A percentile compares a stretch with the other conserved stretches of the same genome.
Evolutionary conservation across 2,888 invertebrate genomes (phyloP).

Genomic region (Phyllotreta cruciferae): DNA sequence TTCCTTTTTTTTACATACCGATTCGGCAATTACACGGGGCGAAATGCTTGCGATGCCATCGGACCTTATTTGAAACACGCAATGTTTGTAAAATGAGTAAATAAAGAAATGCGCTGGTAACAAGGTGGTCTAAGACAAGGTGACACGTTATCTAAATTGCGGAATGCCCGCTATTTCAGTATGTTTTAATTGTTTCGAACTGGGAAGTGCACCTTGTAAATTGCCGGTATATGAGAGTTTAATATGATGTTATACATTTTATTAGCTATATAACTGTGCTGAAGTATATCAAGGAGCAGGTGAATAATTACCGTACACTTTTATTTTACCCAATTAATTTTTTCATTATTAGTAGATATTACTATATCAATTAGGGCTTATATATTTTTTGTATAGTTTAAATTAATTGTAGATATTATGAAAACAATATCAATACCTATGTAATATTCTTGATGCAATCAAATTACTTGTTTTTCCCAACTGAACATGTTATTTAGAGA

Average conservation of each 20-base stretch:
- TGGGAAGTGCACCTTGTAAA: slow-evolving; percentile 16
- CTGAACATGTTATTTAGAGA: not conserved
- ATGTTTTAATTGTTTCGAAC: slow-evolving; percentile 20
- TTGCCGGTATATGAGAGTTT: slow-evolving; percentile 12
- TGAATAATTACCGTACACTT: not conserved
- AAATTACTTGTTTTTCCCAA: not conserved
- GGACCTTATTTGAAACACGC: slow-evolving; percentile 21
- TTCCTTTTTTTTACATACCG: slow-evolving; percentile 12
- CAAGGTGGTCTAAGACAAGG: slow-evolving; percentile 20
- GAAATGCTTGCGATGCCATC: slow-evolving; percentile 26
- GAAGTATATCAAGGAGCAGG: not conserved
- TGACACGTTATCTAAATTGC: slow-evolving; percentile 15
- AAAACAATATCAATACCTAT: too few relatives aligned
- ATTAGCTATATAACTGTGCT: slow-evolving; percentile 3
- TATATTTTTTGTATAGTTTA: too few relatives aligned
- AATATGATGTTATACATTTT: slow-evolving; percentile 13
- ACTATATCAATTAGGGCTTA: too few relatives aligned
- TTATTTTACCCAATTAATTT: too few relatives aligned
- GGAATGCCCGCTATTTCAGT: slow-evolving; percentile 7
- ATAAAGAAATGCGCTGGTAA: slow-evolving; percentile 20
- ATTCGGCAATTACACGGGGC: slow-evolving; percentile 27
- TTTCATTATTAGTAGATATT: too few relatives aligned
- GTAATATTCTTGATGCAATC: too few relatives aligned
- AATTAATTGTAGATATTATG: too few relatives aligned
- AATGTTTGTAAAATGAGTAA: slow-evolving; percentile 20